These are phyloP conservation scores for Neoniphon sammara DNA, from an alignment of 2,797 vertebrate genomes.

Conservation along the genomic window DNA sequence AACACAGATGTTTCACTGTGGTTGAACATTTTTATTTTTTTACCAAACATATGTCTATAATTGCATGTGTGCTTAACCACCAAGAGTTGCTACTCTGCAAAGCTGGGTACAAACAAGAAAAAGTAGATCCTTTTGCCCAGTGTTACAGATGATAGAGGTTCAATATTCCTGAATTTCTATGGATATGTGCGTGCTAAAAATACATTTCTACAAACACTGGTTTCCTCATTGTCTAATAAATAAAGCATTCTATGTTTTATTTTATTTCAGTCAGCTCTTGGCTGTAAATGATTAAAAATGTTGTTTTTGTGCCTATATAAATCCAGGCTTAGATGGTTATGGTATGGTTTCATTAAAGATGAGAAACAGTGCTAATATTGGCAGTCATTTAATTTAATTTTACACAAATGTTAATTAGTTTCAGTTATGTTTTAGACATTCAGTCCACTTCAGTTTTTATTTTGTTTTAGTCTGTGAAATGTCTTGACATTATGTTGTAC, in stretches of 20 bases:
- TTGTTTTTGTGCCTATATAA: conserved; percentile 26
- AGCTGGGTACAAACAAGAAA: no score
- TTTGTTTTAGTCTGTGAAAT: neutral
- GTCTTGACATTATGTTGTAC: neutral
- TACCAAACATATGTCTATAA: no score
- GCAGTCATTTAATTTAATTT: no score
- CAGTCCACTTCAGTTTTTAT: neutral
- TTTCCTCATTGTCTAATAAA: neutral
- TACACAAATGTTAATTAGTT: neutral
- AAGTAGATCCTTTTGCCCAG: no score
- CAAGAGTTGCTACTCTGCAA: no score
- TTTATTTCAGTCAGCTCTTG: conserved; percentile 41
- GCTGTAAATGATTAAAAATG: conserved; percentile 34
- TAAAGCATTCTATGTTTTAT: conserved; percentile 16
- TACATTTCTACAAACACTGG: neutral
- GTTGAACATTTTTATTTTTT: no score
- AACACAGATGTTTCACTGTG: no score
- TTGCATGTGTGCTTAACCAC: no score
- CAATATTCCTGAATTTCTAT: neutral
- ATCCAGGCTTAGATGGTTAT: conserved; percentile 39
- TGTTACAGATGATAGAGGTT: no score
- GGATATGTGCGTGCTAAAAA: neutral
- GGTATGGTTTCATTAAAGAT: neutral
- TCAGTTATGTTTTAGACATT: neutral
- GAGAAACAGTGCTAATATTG: neutral